Evolutionary conservation across 2,113 vertebrate species (phyloP).

Genomic region (Holacanthus passer): DNA sequence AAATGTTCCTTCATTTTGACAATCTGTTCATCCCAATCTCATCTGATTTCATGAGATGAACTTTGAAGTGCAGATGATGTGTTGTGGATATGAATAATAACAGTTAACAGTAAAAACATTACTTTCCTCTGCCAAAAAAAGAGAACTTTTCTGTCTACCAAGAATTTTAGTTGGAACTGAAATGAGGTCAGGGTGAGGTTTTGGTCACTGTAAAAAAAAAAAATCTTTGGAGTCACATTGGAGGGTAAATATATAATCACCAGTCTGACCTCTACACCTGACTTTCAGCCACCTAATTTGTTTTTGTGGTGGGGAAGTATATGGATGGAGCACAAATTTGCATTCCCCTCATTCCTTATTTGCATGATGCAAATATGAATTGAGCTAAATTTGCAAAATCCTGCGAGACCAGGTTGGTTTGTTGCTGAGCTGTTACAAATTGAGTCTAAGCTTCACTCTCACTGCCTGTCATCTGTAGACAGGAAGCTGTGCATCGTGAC

Average conservation of each 20-base stretch:
- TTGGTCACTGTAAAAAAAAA: slow-evolving; percentile 24
- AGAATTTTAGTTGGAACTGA: slow-evolving; percentile 18
- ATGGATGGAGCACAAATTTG: slow-evolving; percentile 51
- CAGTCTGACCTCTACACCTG: slow-evolving; percentile 65
- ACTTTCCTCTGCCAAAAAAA: slow-evolving; percentile 3
- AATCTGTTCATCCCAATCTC: slow-evolving; percentile 12
- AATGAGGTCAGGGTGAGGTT: slow-evolving; percentile 20
- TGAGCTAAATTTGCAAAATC: slow-evolving; percentile 61
- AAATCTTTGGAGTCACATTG: slow-evolving; percentile 11
- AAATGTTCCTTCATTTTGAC: slow-evolving; percentile 38
- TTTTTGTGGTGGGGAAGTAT: slow-evolving; percentile 30
- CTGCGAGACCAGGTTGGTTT: slow-evolving; percentile 39
- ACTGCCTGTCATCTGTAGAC: slow-evolving; percentile 26
- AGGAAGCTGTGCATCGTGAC: background rate
- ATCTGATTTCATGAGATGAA: slow-evolving; percentile 29
- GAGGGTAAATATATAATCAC: slow-evolving; percentile 41
- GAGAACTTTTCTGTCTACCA: background rate
- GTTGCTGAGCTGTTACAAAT: slow-evolving; percentile 70
- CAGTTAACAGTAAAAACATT: slow-evolving; percentile 11
- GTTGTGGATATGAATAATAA: slow-evolving; percentile 14
- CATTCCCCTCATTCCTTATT: slow-evolving; percentile 64
- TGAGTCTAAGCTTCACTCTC: slow-evolving; percentile 27
- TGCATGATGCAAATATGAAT: slow-evolving; percentile 69
- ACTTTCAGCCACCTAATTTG: slow-evolving; percentile 65
- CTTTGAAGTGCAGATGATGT: background rate